Percentiles rank a stretch among this genome's conserved stretches.
Conservation (phyloP, 2,797 vertebrate species). For the Eulemur albifrons region DNA sequence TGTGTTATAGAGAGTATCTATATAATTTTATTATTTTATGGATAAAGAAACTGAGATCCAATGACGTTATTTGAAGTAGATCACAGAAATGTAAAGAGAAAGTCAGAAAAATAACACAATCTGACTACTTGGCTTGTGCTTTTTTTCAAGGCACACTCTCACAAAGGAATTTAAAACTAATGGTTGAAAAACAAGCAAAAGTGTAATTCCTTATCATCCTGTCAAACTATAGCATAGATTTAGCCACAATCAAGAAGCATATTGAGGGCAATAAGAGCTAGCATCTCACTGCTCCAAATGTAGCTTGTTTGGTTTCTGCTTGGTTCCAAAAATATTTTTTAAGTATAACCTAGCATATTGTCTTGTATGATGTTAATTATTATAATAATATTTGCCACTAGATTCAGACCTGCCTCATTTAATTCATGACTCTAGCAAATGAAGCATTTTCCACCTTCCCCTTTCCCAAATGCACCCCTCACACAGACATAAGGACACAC, state of each 20-base stretch:
- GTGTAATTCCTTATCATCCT: background rate
- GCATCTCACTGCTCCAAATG: background rate
- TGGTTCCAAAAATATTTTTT: background rate
- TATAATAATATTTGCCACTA: background rate
- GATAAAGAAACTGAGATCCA: background rate
- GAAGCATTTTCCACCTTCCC: background rate
- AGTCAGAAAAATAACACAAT: background rate
- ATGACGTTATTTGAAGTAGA: background rate
- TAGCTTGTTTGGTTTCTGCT: background rate
- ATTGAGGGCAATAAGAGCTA: background rate
- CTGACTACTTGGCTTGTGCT: background rate
- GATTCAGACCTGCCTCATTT: background rate
- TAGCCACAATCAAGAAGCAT: background rate
- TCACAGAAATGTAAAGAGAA: background rate
- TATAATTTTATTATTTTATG: background rate
- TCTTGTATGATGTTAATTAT: background rate
- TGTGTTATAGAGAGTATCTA: background rate
- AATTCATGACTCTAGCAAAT: background rate
- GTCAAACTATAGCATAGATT: background rate
- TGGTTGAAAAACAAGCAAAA: background rate
- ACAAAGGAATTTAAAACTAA: background rate
- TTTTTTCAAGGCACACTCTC: background rate
- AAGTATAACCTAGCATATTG: background rate
- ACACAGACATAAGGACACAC: background rate
- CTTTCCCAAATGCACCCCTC: background rate